Conservation (phyloP, 2,888 invertebrate species). For the Lithophane leautieri region DNA sequence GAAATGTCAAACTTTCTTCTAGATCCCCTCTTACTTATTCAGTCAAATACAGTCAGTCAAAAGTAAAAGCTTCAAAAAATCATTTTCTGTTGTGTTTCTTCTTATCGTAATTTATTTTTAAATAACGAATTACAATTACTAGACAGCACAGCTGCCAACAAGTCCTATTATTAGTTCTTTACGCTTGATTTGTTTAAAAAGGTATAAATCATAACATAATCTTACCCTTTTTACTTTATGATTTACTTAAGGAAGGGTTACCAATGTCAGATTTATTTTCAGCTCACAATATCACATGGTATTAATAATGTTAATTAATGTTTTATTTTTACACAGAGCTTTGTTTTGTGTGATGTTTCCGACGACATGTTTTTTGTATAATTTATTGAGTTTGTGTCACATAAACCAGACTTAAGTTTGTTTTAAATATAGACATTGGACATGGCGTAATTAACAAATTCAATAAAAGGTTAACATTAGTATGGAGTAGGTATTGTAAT, state of each 20-base stretch:
- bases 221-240: slow-evolving; percentile 71
- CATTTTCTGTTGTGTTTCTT: not conserved
- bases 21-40: not conserved
- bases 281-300: slow-evolving; percentile 65
- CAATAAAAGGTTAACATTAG: not conserved
- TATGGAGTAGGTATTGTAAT: not conserved
- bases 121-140: not conserved
- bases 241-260: slow-evolving; percentile 76
- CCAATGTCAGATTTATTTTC: slow-evolving; percentile 56
- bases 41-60: not conserved
- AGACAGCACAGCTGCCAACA: slow-evolving; percentile 60
- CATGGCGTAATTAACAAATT: not conserved
- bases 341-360: slow-evolving; percentile 41
- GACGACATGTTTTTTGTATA: not conserved
- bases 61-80: not conserved
- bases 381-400: slow-evolving; percentile 2
- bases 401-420: not conserved
- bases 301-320: slow-evolving; percentile 63
- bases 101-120: not conserved
- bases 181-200: slow-evolving; percentile 51
- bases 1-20: not conserved
- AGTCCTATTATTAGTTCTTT: slow-evolving; percentile 39
- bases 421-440: not conserved
- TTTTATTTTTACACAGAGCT: slow-evolving; percentile 44
- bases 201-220: slow-evolving; percentile 76